These are phyloP conservation scores for Pygocentrus nattereri DNA, from an alignment of 2,797 vertebrate genomes.

Conservation along the genomic window DNA sequence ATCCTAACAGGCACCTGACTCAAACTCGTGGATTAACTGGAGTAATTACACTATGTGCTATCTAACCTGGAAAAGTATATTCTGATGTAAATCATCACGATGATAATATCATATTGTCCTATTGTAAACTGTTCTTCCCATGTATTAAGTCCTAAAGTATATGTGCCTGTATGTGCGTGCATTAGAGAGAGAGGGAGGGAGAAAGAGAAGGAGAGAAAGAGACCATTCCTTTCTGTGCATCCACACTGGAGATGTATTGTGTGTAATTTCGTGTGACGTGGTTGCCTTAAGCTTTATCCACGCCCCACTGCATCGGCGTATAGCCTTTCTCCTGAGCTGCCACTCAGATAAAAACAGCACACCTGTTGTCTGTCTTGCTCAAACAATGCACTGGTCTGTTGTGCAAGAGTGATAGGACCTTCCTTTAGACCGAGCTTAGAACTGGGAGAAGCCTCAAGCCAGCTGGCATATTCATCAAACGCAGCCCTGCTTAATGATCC, in stretches of 20 bases:
- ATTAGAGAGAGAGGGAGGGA: not conserved
- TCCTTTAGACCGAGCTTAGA: conserved; percentile 46
- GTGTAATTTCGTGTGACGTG: conserved; percentile 38
- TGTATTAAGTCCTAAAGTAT: not conserved
- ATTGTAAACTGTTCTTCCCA: not conserved
- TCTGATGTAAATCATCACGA: not conserved
- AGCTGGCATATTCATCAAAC: conserved; percentile 61
- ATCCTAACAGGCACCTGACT: conserved; percentile 13
- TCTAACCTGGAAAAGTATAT: not conserved
- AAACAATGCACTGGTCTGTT: conserved; percentile 52
- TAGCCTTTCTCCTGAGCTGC: conserved; percentile 30
- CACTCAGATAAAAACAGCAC: conserved; percentile 50
- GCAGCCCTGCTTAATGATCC: conserved; percentile 54
- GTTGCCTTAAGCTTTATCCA: conserved; percentile 16
- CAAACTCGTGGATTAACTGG: not conserved
- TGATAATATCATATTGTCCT: not conserved
- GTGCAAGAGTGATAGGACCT: conserved; percentile 43
- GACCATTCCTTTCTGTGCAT: conserved; percentile 15
- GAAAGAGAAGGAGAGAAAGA: conserved; percentile 4
- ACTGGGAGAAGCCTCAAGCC: conserved; percentile 42
- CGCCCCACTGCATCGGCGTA: conserved; percentile 18
- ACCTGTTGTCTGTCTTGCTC: conserved; percentile 51
- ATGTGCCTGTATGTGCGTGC: not conserved
- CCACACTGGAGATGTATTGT: not conserved
- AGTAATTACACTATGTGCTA: not conserved